Percentiles rank a stretch among this genome's conserved stretches.
Conservation (phyloP, 1,140 invertebrate species). For the Atta colombica region DNA sequence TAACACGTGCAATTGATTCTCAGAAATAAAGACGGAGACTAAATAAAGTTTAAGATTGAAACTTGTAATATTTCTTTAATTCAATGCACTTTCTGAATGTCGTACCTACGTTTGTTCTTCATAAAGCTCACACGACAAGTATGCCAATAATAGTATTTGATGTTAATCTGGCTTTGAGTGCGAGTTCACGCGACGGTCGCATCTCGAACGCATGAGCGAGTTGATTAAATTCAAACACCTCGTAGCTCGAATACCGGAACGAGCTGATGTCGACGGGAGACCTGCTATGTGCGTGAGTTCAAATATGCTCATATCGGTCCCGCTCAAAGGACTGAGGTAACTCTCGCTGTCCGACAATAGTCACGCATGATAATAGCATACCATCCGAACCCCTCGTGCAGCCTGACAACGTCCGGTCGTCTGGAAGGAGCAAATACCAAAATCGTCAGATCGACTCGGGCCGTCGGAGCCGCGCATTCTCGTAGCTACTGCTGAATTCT, state of each 20-base stretch:
- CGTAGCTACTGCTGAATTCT: conserved; percentile 17
- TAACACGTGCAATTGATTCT: neutral
- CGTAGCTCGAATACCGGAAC: conserved; percentile 82
- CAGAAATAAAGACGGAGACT: neutral
- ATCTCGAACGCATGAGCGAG: conserved; percentile 84
- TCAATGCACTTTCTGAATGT: neutral
- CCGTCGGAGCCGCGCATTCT: conserved; percentile 1
- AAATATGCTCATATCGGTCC: conserved; percentile 85
- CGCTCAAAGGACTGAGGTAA: conserved; percentile 83
- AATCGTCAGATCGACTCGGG: conserved; percentile 64
- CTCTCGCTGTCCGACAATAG: conserved; percentile 82
- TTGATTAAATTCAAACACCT: conserved; percentile 87
- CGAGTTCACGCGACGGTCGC: conserved; percentile 79
- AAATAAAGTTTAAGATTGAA: neutral
- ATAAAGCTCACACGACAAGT: neutral
- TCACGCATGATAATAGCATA: conserved; percentile 84
- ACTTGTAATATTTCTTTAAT: neutral
- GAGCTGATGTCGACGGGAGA: conserved; percentile 72
- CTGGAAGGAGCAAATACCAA: conserved; percentile 81
- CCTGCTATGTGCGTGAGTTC: conserved; percentile 77
- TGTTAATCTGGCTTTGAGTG: conserved; percentile 85
- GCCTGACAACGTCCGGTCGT: conserved; percentile 76
- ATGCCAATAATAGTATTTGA: conserved; percentile 83
- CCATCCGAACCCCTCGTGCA: conserved; percentile 76
- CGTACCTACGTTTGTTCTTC: neutral